A percentile compares a stretch with the other conserved stretches of the same genome.
Evolutionary conservation across 1,140 invertebrate species (phyloP).

Genomic region (Ganaspis sp.): DNA sequence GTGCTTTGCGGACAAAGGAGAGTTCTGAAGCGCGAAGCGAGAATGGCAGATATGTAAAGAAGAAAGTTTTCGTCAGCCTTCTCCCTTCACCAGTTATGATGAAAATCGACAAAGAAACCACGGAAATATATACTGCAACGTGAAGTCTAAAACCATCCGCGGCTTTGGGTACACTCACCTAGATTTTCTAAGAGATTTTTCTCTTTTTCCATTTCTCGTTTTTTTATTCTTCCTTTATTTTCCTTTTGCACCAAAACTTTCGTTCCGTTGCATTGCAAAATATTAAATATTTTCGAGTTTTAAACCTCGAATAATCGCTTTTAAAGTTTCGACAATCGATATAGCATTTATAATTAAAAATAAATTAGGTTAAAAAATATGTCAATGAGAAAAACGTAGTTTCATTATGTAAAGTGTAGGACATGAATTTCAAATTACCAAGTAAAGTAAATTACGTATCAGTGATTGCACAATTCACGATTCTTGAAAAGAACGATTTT

Average conservation of each 20-base stretch:
- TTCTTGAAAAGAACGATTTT: neutral
- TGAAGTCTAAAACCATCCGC: neutral
- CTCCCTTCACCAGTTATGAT: neutral
- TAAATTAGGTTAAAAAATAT: no score
- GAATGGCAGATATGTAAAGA: slow-evolving; percentile 35
- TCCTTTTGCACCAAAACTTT: neutral
- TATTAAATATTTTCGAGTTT: neutral
- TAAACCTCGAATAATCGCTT: no score
- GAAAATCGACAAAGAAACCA: slow-evolving; percentile 22
- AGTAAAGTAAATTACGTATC: no score
- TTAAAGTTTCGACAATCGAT: no score
- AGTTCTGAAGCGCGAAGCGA: slow-evolving; percentile 44
- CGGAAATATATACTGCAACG: slow-evolving; percentile 17
- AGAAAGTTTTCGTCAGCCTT: neutral
- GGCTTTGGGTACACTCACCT: neutral
- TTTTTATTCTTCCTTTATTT: neutral
- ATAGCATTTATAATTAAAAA: no score
- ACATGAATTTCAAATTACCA: no score
- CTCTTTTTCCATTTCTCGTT: neutral
- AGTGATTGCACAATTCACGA: neutral
- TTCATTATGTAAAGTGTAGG: no score
- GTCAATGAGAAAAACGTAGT: no score
- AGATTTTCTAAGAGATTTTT: slow-evolving; percentile 23
- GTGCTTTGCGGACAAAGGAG: slow-evolving; percentile 44
- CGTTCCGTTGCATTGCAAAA: neutral